Percentiles rank a stretch among this genome's conserved stretches.
phyloP scores from a whole-genome alignment of 2,797 vertebrate genomes.

The Bradypus variegatus region DNA sequence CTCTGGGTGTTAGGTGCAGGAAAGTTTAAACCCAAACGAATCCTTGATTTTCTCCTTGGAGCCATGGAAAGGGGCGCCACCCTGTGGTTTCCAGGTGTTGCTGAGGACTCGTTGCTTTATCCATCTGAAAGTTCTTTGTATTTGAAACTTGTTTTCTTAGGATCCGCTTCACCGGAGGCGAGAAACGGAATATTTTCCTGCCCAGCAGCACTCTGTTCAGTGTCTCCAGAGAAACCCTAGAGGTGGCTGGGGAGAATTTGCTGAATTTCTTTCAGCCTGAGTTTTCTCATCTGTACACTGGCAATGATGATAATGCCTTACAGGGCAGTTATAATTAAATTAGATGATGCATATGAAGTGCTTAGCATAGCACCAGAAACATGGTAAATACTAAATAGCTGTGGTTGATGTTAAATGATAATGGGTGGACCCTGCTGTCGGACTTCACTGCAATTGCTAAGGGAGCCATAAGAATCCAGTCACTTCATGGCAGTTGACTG shows the following conservation, averaged over 20 bases:
- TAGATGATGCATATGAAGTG: background rate
- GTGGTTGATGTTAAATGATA: background rate
- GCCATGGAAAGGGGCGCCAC: background rate
- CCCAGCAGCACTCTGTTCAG: background rate
- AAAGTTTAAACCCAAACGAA: background rate
- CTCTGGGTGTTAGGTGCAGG: background rate
- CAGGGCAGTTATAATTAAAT: background rate
- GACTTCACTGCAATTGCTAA: background rate
- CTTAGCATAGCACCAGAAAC: background rate
- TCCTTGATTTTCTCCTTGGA: background rate
- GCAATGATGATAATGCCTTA: background rate
- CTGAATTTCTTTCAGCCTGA: background rate
- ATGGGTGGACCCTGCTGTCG: background rate
- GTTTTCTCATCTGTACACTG: background rate
- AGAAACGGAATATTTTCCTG: background rate
- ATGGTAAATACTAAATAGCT: background rate
- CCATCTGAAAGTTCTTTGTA: background rate
- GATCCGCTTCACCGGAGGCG: background rate
- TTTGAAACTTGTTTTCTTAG: background rate
- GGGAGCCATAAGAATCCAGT: rapidly evolving
- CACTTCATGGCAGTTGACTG: rapidly evolving
- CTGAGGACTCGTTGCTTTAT: rapidly evolving
- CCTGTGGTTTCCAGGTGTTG: background rate
- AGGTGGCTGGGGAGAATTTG: background rate
- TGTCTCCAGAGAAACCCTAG: background rate